phyloP scores from a whole-genome alignment of 2,888 invertebrate species.

The Drosophila lutescens region DNA sequence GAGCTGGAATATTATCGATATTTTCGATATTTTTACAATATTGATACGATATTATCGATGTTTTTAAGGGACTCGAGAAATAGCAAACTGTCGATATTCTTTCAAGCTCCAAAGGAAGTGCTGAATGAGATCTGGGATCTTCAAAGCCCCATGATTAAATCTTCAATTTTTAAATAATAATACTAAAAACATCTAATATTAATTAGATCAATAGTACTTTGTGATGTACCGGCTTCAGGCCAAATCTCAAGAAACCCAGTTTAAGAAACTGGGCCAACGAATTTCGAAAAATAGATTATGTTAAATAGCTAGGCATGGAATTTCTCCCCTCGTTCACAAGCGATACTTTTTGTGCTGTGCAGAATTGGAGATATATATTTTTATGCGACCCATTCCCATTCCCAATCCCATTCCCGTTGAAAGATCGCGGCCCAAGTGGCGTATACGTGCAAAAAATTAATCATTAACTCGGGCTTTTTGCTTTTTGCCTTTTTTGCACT shows the following conservation, averaged over 20 bases:
- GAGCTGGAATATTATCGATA: too few relatives aligned
- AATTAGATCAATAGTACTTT: too few relatives aligned
- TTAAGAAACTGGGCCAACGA: neutral
- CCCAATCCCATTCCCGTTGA: constrained; percentile 33
- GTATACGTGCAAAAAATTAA: constrained; percentile 76
- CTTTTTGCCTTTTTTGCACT: constrained; percentile 1
- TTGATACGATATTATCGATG: too few relatives aligned
- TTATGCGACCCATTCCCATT: constrained; percentile 17
- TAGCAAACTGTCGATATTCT: too few relatives aligned
- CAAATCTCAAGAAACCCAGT: neutral
- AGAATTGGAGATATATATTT: constrained; percentile 10
- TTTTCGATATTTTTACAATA: too few relatives aligned
- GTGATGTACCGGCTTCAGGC: neutral
- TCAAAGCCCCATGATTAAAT: too few relatives aligned
- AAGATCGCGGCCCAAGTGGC: constrained; percentile 17
- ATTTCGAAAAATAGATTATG: neutral
- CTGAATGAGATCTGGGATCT: too few relatives aligned
- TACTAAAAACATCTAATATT: too few relatives aligned
- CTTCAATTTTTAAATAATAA: too few relatives aligned
- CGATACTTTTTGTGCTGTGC: neutral
- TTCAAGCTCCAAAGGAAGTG: too few relatives aligned
- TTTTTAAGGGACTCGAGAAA: too few relatives aligned
- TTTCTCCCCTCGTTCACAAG: neutral
- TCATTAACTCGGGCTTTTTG: constrained; percentile 48
- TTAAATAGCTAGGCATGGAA: neutral